phyloP scores from a whole-genome alignment of 2,888 invertebrate genomes.

The Thereva nobilitata region DNA sequence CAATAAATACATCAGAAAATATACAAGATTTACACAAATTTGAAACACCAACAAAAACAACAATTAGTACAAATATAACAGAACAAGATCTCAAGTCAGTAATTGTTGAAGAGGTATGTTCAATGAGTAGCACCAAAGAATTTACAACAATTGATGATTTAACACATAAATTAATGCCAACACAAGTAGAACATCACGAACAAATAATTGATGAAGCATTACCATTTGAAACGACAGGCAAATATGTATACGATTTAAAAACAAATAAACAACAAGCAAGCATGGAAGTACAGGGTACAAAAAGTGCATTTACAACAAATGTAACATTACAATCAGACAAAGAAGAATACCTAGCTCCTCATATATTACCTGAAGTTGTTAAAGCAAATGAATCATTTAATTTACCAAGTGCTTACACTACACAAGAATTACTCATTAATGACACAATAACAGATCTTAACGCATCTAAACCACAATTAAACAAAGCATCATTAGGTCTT shows the following conservation, averaged over 20 bases:
- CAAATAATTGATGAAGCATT: conserved; percentile 14
- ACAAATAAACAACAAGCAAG: conserved; percentile 11
- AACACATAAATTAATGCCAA: background rate
- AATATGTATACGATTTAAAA: conserved; percentile 20
- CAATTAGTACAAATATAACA: conserved; percentile 3
- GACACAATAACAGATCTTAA: conserved; percentile 8
- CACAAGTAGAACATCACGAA: conserved; percentile 6
- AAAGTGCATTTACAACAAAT: conserved; percentile 6
- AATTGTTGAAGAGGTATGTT: conserved; percentile 15
- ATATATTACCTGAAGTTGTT: background rate
- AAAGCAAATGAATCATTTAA: conserved; percentile 9
- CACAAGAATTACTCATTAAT: conserved; percentile 4
- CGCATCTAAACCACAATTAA: background rate
- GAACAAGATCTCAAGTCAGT: conserved; percentile 5
- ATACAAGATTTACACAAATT: background rate
- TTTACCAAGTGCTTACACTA: conserved; percentile 2
- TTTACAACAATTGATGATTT: background rate
- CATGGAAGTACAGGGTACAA: conserved; percentile 6
- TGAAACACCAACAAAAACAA: background rate
- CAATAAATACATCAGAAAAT: conserved; percentile 11
- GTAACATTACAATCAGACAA: conserved; percentile 13
- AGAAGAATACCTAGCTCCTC: conserved; percentile 7
- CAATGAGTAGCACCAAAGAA: conserved; percentile 8
- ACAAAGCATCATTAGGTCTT: conserved; percentile 1
- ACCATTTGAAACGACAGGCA: conserved; percentile 7